phyloP scores from a whole-genome alignment of 2,797 vertebrate genomes.

The Eupleurogrammus muticus region DNA sequence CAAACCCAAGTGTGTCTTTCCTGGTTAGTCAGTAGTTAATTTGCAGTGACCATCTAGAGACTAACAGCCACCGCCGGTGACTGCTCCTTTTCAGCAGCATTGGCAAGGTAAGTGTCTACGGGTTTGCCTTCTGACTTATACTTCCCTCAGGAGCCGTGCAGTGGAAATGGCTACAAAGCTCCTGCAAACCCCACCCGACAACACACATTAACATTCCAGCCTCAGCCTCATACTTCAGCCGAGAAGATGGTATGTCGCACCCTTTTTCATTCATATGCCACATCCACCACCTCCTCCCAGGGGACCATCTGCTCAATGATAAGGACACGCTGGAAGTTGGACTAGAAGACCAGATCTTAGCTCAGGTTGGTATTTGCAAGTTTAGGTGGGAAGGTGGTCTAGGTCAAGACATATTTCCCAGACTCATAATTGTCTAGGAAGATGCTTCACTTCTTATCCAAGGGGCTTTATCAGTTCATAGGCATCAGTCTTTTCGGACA shows the following conservation, averaged over 20 bases:
- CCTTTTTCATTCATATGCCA: constrained; percentile 6
- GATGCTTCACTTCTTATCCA: too few species aligned
- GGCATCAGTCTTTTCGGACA: too few species aligned
- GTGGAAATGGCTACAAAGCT: background rate
- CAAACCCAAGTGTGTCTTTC: too few species aligned
- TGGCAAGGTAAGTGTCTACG: constrained; percentile 1
- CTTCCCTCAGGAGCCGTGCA: too few species aligned
- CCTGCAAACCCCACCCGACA: background rate
- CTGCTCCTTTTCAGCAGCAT: background rate
- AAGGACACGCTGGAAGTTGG: background rate
- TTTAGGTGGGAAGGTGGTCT: background rate
- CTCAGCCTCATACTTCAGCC: constrained; percentile 17
- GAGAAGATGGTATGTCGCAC: background rate
- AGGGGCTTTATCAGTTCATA: too few species aligned
- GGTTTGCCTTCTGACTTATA: background rate
- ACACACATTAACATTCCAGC: background rate
- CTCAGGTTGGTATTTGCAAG: background rate
- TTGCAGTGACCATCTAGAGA: too few species aligned
- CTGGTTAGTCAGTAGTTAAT: too few species aligned
- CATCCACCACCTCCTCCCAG: background rate
- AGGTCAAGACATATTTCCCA: background rate
- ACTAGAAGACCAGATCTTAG: background rate
- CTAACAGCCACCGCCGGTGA: constrained; percentile 10
- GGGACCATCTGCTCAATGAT: background rate
- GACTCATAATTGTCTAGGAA: too few species aligned